Evolutionary conservation across 2,113 vertebrate species (phyloP), one percentile per base, ranked within the genome.

Genomic region (Crocuta crocuta): DNA sequence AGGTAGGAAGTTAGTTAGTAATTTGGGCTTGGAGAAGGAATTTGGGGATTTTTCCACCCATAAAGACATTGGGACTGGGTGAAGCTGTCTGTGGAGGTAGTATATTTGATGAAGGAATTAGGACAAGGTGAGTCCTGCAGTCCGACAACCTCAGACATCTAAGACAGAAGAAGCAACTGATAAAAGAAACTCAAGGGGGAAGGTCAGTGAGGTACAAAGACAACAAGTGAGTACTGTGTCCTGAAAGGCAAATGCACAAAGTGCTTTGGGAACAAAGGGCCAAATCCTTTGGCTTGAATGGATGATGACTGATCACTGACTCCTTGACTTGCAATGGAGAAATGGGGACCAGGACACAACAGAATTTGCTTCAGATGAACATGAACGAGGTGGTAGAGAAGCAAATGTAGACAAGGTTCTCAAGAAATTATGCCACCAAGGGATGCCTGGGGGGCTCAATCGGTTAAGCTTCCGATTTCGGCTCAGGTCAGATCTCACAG

Each of bases 241-340:
- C 21, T 68, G n/a, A 23, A 53, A 82, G 12, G 7, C 5, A 12
- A 65, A 26, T 4, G 21, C 31, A 87, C 33, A 39, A 45, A 0
- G 5, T 73, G 11, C 10, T 61, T n/a, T 26, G 21, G 33, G 28
- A 80, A 55, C 2, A n/a, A 21, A 15, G 11, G 1, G 24, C 13
- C 2, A 21, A 79, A 61, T 24, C 3, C 1, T 7, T 70, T 16
- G 0, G 12, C 13, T 3, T 2, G 2, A 86, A n/a, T 1, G 39
- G 10, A 24, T 0, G 5, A 45, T 26, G 55, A 16, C 0, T 24
- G 15, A 63, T 17, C 28, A 3, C 10, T 4, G 7, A 43, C 50
- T 73, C 53, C 26, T 45, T 10, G 11, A 73, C 50, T 17, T 48
- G 19, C 11, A 4, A 0, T 7, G 15, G 33, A 70, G 17, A 39